Conservation (phyloP, 2,113 vertebrate species). For the Cryptomyrus ogoouensis region DNA sequence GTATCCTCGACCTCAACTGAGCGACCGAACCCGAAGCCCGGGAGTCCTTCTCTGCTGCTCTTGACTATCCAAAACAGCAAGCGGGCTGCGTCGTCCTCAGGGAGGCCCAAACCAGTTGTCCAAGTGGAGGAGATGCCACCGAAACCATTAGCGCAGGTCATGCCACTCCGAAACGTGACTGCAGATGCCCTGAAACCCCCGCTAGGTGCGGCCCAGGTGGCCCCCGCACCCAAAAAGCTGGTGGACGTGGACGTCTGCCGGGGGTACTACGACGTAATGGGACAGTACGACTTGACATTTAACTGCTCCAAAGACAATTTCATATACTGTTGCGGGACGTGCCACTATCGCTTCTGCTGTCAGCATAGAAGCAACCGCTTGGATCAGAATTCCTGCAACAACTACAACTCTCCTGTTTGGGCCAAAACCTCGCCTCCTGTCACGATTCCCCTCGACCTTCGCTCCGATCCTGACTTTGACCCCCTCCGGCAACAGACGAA, state of each 20-base stretch:
- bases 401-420: conserved; percentile 80
- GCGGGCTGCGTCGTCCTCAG: conserved; percentile 41
- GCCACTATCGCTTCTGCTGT: conserved; percentile 89
- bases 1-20: conserved; percentile 46
- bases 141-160: conserved; percentile 57
- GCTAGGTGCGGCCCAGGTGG: conserved; percentile 56
- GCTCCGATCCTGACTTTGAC: conserved; percentile 55
- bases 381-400: conserved; percentile 74
- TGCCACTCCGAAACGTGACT: conserved; percentile 59
- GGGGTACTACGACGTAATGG: conserved; percentile 89
- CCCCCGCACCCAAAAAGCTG: conserved; percentile 52
- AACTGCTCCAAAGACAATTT: conserved; percentile 82
- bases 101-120: conserved; percentile 39
- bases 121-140: conserved; percentile 52
- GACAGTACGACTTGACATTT: conserved; percentile 81
- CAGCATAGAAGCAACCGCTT: conserved; percentile 70
- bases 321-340: conserved; percentile 82
- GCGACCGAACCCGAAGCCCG: conserved; percentile 31
- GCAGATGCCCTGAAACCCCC: conserved; percentile 57
- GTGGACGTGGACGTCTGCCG: conserved; percentile 72
- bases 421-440: conserved; percentile 70
- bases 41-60: conserved; percentile 40
- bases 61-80: conserved; percentile 41
- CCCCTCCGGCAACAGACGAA: conserved; percentile 68
- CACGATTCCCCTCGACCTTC: conserved; percentile 48